Conservation (phyloP, 1,140 invertebrate genomes). For the Zaprionus ghesquierei region DNA sequence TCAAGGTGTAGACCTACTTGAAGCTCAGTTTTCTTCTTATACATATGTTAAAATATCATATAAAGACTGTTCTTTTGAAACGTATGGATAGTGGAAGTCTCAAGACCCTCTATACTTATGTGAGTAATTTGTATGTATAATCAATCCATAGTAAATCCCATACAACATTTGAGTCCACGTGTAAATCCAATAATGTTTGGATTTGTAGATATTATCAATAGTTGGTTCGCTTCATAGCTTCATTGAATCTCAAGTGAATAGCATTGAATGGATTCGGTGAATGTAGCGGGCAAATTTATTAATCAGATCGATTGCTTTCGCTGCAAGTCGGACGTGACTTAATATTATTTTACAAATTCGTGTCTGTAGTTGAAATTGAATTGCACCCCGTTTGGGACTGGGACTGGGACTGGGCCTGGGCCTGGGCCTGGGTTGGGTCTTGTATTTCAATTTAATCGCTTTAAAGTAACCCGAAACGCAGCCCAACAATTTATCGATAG, state of each 20-base stretch:
- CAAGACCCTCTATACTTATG: too few species aligned
- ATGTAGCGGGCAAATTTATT: constrained; percentile 5
- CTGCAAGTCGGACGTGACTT: constrained; percentile 27
- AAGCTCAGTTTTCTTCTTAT: too few species aligned
- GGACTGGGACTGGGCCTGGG: neutral
- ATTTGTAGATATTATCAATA: too few species aligned
- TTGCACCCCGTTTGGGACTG: neutral
- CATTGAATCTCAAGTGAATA: constrained; percentile 37
- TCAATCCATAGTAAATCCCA: too few species aligned
- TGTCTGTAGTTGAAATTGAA: neutral
- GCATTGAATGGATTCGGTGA: constrained; percentile 14
- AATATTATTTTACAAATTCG: constrained; percentile 49
- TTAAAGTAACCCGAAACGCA: constrained; percentile 66
- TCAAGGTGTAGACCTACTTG: too few species aligned
- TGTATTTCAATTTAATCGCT: constrained; percentile 72
- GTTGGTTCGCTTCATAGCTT: constrained; percentile 11
- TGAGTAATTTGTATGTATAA: too few species aligned
- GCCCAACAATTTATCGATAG: constrained; percentile 68
- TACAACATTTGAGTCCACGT: too few species aligned
- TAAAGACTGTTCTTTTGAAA: too few species aligned
- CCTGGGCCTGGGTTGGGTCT: constrained; percentile 13
- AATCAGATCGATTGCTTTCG: constrained; percentile 26
- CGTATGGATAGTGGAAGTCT: too few species aligned
- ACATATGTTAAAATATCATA: too few species aligned
- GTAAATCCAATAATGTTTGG: too few species aligned